A percentile compares a stretch with the other conserved stretches of the same genome.
phyloP scores from a whole-genome alignment of 2,797 vertebrate species.

The Dendrocincla tyrannina region DNA sequence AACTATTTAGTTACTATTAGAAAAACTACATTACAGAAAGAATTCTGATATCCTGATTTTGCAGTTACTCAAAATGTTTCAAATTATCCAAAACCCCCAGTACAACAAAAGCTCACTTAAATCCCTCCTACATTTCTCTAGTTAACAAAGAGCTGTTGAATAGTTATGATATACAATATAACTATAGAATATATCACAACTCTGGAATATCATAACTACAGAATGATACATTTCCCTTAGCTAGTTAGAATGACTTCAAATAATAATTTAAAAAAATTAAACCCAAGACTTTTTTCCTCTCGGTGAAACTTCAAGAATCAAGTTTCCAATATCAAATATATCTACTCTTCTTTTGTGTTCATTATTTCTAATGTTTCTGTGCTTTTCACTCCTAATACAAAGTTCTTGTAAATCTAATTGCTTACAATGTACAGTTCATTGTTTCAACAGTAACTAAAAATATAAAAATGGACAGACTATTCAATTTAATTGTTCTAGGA shows the following conservation, averaged over 20 bases:
- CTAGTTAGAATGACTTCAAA: not conserved
- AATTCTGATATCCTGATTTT: not conserved
- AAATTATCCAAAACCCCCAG: not conserved
- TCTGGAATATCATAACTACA: not conserved
- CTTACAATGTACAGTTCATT: fast-evolving
- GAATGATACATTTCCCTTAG: fast-evolving
- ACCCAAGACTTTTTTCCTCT: not conserved
- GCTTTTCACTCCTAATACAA: not conserved
- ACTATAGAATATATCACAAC: not conserved
- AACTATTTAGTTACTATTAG: not conserved
- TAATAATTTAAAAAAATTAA: not conserved
- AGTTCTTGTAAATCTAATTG: not conserved
- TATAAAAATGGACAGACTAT: not conserved
- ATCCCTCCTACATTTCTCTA: not conserved
- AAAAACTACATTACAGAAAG: not conserved
- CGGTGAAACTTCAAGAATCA: not conserved
- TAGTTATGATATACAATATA: not conserved
- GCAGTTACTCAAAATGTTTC: not conserved
- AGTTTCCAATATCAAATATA: not conserved
- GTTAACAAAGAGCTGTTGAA: not conserved
- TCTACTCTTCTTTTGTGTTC: not conserved
- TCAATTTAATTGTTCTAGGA: not conserved
- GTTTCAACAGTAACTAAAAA: not conserved
- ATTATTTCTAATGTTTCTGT: not conserved
- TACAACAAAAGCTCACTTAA: not conserved